Conservation (phyloP, 2,888 invertebrate genomes). For the Gastracanthus pulcherrimus region DNA sequence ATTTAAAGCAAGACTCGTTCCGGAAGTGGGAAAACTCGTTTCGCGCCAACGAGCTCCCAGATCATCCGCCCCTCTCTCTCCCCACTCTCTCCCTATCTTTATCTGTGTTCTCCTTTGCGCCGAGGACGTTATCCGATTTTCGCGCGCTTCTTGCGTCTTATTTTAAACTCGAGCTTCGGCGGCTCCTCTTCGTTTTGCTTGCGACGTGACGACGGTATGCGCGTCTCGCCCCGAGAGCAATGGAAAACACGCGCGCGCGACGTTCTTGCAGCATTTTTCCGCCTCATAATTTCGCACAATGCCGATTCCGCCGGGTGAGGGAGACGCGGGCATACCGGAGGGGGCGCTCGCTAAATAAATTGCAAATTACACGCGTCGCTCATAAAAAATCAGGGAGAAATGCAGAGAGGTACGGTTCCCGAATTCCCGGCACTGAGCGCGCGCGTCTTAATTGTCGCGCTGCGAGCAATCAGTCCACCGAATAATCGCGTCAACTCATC, state of each 20-base stretch:
- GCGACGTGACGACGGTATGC: too few relatives aligned
- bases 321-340: background rate
- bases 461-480: background rate
- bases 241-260: too few relatives aligned
- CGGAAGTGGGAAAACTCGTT: conserved; percentile 41
- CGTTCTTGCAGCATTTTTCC: background rate
- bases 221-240: too few relatives aligned
- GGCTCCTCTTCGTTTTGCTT: too few relatives aligned
- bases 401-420: too few relatives aligned
- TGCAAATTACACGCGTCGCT: too few relatives aligned
- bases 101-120: too few relatives aligned
- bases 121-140: conserved; percentile 1
- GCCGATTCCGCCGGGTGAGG: background rate
- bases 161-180: too few relatives aligned
- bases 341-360: background rate
- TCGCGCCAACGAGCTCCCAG: conserved; percentile 28
- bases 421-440: too few relatives aligned
- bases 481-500: background rate
- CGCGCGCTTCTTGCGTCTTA: background rate
- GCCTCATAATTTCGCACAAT: conserved; percentile 17
- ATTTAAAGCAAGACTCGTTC: conserved; percentile 37
- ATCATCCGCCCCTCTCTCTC: too few relatives aligned
- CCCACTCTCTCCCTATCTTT: too few relatives aligned
- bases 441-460: background rate
- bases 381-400: too few relatives aligned